Percentiles rank a stretch among this genome's conserved stretches.
phyloP scores from a whole-genome alignment of 2,113 vertebrate genomes.

The Tenrec ecaudatus region DNA sequence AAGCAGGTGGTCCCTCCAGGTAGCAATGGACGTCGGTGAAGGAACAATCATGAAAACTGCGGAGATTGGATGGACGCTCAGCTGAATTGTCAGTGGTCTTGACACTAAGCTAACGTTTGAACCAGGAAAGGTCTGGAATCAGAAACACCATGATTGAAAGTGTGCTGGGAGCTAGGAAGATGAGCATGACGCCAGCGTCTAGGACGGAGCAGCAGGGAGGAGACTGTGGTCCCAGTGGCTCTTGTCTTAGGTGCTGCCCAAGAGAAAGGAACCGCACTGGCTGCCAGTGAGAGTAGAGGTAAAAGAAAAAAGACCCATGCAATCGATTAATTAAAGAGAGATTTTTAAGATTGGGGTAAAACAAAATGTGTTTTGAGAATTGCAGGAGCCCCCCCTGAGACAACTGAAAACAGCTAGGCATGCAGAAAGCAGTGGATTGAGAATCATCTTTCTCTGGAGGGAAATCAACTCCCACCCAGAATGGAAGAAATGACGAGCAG shows the following conservation, averaged over 20 bases:
- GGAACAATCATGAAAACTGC: not conserved
- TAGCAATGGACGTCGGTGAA: not conserved
- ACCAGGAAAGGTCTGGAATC: not conserved
- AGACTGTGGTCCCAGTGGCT: not conserved
- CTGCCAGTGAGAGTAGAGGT: not conserved
- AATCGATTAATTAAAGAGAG: not conserved
- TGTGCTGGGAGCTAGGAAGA: not conserved
- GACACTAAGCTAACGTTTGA: not conserved
- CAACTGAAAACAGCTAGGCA: not conserved
- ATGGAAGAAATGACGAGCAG: conserved; percentile 52
- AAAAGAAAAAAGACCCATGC: not conserved
- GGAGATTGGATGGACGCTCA: not conserved
- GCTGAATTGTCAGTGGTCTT: not conserved
- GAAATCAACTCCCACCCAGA: conserved; percentile 49
- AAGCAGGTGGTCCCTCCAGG: not conserved
- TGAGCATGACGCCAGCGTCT: not conserved
- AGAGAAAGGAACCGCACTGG: not conserved
- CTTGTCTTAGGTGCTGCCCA: not conserved
- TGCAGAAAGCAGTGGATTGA: conserved; percentile 9
- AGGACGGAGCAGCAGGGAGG: not conserved
- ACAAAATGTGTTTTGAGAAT: conserved; percentile 49
- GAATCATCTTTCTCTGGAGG: conserved; percentile 44
- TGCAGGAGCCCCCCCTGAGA: conserved; percentile 8
- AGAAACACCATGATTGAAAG: not conserved
- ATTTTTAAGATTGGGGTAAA: not conserved